Evolutionary conservation across 2,888 invertebrate genomes (phyloP).

Genomic region (Dryobotodes eremita): DNA sequence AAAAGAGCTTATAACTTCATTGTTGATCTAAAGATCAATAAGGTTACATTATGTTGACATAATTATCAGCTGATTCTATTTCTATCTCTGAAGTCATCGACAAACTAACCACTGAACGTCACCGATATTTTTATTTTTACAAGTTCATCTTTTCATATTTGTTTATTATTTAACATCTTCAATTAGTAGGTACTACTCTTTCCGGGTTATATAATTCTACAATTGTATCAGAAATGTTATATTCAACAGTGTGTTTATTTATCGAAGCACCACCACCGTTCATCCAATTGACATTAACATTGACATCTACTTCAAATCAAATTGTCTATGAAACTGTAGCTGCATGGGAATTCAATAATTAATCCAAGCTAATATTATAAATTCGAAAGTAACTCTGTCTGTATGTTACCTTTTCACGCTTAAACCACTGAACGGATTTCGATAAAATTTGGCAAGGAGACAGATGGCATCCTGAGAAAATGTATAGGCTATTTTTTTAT

Average conservation of each 20-base stretch:
- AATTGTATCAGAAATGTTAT: not conserved
- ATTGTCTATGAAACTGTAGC: not conserved
- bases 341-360: not conserved
- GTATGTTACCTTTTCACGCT: too few relatives aligned
- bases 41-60: not conserved
- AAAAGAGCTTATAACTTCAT: not conserved
- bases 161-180: slow-evolving; percentile 23
- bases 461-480: too few relatives aligned
- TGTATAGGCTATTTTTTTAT: too few relatives aligned
- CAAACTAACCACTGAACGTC: not conserved
- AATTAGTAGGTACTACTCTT: not conserved
- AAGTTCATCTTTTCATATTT: not conserved
- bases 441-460: too few relatives aligned
- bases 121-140: slow-evolving; percentile 1
- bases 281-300: not conserved
- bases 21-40: not conserved
- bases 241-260: not conserved
- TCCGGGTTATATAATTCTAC: not conserved
- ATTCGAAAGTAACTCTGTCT: too few relatives aligned
- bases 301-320: slow-evolving; percentile 3
- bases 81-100: slow-evolving; percentile 35
- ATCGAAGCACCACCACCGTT: not conserved
- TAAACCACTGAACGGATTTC: too few relatives aligned
- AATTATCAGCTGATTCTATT: slow-evolving; percentile 14
- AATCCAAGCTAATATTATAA: not conserved